phyloP scores from a whole-genome alignment of 2,888 invertebrate species.

The Temnothorax rugatulus region DNA sequence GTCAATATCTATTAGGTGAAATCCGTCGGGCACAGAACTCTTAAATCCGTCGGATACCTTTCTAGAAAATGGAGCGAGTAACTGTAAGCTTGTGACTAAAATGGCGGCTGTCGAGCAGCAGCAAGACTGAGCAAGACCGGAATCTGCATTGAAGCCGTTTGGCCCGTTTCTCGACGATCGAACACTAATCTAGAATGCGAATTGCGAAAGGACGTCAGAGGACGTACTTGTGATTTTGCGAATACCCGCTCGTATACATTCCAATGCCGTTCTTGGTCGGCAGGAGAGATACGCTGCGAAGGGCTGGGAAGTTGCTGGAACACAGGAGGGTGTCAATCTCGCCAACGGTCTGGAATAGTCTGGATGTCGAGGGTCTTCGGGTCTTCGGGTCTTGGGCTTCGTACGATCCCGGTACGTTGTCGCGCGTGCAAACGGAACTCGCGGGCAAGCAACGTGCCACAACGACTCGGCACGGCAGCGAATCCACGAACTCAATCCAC shows the following conservation, averaged over 20 bases:
- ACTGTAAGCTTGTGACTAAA: conserved; percentile 64
- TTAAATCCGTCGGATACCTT: conserved; percentile 39
- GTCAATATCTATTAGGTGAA: not conserved
- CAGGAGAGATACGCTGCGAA: not conserved
- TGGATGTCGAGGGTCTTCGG: not conserved
- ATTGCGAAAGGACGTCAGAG: not conserved
- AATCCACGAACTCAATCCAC: conserved; percentile 58
- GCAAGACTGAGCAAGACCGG: no score
- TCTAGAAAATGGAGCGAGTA: conserved; percentile 77
- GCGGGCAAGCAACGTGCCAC: not conserved
- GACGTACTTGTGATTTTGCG: conserved; percentile 83
- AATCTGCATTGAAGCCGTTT: no score
- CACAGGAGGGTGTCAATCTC: not conserved
- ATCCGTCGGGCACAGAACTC: conserved; percentile 33
- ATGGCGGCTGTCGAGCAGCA: conserved; percentile 71
- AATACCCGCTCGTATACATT: conserved; percentile 84
- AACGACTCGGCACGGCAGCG: conserved; percentile 1
- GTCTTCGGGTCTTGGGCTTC: not conserved
- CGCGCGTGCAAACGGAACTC: conserved; percentile 11
- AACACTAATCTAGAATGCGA: not conserved
- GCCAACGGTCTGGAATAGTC: not conserved
- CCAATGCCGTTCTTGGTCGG: conserved; percentile 51
- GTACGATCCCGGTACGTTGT: not conserved
- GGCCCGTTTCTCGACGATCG: not conserved
- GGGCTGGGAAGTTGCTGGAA: not conserved